phyloP scores from a whole-genome alignment of 1,140 invertebrate species.

The Cyclina sinensis region DNA sequence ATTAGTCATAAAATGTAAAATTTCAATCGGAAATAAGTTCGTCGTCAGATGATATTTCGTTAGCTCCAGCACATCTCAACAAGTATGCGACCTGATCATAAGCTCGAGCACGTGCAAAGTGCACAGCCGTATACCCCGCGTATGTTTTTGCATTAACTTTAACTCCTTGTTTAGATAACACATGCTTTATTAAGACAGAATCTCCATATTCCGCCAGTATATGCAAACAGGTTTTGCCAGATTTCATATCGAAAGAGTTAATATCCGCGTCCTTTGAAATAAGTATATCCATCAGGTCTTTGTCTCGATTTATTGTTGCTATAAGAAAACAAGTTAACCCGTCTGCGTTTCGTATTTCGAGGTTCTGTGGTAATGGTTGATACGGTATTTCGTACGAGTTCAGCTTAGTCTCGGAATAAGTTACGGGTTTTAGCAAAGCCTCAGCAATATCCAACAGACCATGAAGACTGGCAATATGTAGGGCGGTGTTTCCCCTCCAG shows the following conservation, averaged over 20 bases:
- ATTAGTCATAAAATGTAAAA: no score
- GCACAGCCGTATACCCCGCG: slow-evolving; percentile 9
- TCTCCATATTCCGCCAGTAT: slow-evolving; percentile 68
- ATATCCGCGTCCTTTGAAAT: slow-evolving; percentile 87
- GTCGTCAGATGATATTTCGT: neutral
- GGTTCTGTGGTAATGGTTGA: slow-evolving; percentile 86
- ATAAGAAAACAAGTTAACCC: slow-evolving; percentile 91
- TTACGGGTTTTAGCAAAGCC: slow-evolving; percentile 61
- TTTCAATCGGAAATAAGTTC: neutral
- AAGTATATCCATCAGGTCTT: slow-evolving; percentile 55
- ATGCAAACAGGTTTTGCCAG: slow-evolving; percentile 75
- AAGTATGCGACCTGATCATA: neutral
- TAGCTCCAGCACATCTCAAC: neutral
- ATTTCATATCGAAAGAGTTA: slow-evolving; percentile 88
- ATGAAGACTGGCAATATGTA: slow-evolving; percentile 93
- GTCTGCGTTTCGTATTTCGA: slow-evolving; percentile 92
- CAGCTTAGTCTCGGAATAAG: slow-evolving; percentile 56
- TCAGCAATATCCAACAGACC: slow-evolving; percentile 91
- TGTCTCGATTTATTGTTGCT: slow-evolving; percentile 44
- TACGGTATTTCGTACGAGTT: slow-evolving; percentile 77
- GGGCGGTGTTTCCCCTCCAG: slow-evolving; percentile 88
- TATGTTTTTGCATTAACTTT: slow-evolving; percentile 31
- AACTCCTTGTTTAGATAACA: slow-evolving; percentile 46
- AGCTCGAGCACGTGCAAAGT: neutral
- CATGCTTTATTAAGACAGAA: slow-evolving; percentile 41